Evolutionary conservation across 2,888 invertebrate genomes (phyloP).

Genomic region (Trachelus stipa): DNA sequence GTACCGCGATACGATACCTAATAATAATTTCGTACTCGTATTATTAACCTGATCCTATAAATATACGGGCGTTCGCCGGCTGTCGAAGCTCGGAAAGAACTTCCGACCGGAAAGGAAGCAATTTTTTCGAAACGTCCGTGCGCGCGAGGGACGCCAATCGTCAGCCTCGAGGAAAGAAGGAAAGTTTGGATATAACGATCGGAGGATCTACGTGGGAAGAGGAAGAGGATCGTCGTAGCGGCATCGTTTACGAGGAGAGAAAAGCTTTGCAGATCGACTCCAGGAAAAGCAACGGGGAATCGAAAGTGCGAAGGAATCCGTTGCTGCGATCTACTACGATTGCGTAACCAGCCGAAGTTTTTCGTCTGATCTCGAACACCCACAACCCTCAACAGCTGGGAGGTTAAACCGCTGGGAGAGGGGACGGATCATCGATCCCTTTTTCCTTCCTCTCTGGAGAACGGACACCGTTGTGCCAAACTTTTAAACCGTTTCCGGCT

Average conservation of each 20-base stretch:
- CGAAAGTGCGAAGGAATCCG: too few relatives aligned
- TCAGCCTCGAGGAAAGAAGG: constrained; percentile 10
- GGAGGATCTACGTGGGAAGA: constrained; percentile 8
- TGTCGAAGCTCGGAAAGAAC: neutral
- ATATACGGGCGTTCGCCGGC: constrained; percentile 16
- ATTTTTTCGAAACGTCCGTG: too few relatives aligned
- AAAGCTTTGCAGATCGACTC: too few relatives aligned
- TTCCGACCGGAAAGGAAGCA: constrained; percentile 8
- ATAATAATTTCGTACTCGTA: constrained; percentile 26
- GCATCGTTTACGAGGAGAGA: too few relatives aligned
- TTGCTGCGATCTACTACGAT: too few relatives aligned
- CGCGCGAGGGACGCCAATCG: too few relatives aligned
- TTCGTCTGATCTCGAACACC: too few relatives aligned
- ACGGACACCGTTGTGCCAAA: constrained; percentile 25
- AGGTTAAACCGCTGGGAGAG: constrained; percentile 30
- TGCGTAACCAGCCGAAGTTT: too few relatives aligned
- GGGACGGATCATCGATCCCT: constrained; percentile 45
- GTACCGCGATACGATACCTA: constrained; percentile 23
- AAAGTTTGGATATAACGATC: neutral
- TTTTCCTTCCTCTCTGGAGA: constrained; percentile 49
- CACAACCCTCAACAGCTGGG: constrained; percentile 11
- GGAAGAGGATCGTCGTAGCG: constrained; percentile 1
- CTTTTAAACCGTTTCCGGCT: constrained; percentile 20
- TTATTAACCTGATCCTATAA: constrained; percentile 29
- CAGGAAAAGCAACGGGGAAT: too few relatives aligned